Evolutionary conservation across 2,113 vertebrate genomes (phyloP).

Genomic region (Paradoxurus hermaphroditus): DNA sequence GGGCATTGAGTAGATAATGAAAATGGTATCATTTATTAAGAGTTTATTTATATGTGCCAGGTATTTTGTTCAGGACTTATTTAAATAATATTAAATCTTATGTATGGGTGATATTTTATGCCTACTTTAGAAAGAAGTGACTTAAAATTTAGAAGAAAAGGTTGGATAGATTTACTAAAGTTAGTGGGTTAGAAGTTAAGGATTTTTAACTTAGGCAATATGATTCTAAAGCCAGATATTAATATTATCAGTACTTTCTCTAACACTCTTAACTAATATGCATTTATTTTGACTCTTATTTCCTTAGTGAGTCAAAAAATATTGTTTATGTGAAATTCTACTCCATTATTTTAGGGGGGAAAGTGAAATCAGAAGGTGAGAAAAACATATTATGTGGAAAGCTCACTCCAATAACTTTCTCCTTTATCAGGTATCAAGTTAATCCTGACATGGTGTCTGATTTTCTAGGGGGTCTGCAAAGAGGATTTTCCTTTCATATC

Average conservation of each 20-base stretch:
- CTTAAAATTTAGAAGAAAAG: neutral
- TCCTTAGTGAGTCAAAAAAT: neutral
- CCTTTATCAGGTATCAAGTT: slow-evolving; percentile 52
- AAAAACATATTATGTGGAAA: slow-evolving; percentile 47
- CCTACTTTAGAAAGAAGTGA: neutral
- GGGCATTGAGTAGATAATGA: neutral
- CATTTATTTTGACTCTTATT: slow-evolving; percentile 15
- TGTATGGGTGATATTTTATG: neutral
- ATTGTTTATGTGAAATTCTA: neutral
- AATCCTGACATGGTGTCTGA: slow-evolving; percentile 64
- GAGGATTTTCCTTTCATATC: slow-evolving; percentile 66
- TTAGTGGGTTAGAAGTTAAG: neutral
- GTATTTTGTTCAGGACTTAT: neutral
- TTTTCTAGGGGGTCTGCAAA: slow-evolving; percentile 53
- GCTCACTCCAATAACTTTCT: slow-evolving; percentile 55
- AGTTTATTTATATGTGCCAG: neutral
- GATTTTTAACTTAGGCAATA: neutral
- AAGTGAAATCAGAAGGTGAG: slow-evolving; percentile 48
- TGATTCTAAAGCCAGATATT: neutral
- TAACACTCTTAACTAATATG: neutral
- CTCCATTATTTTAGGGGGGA: slow-evolving; percentile 38
- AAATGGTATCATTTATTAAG: neutral
- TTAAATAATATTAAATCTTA: neutral
- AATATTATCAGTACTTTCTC: neutral
- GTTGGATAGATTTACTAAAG: neutral